Base-by-base conservation (phyloP, 2,888 invertebrate species). In the Kuschelorhynchus macadamiae region DNA sequence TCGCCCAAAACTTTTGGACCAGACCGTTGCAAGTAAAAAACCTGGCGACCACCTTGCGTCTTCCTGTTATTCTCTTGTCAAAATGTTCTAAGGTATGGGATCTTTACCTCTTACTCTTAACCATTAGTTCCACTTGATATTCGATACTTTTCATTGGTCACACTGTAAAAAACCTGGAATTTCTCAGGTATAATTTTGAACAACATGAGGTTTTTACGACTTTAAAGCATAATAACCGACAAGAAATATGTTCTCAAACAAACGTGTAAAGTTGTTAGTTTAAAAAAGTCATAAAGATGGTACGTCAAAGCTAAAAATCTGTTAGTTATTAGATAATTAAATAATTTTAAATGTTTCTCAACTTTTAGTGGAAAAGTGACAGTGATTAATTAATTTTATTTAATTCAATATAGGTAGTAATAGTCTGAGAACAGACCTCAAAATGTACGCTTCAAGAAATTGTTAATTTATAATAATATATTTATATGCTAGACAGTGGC, bases 121-220 rank as follows among this genome's bases (percentile, higher is more conserved):
- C 46, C 42, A 67, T 67, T 67, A 61, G 67, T 67, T 61, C 61
- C 61, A 61, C 61, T 61, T 50, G 67, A 61, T 41, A 67, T 61
- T 25, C 33, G 67, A 67, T 61, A 67, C 47, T 56, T 67, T 60
- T 52, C 39, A 52, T 66, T 57, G 59, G 65, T 42, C 47, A 25
- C 46, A 30, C 44, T 50, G 60, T 46, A 33, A 52, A 47, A 36
- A 33, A 57, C 50, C 18, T 18, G 32, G 39, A 12, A 53, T 20
- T 17, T 30, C 21, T 25, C 60, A 66, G 60, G 60, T 66, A 66
- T 46, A 47, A 53, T 21, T 63, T 63, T 47, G 39, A 39, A 36
- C 36, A 18, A 32, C 14, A 52, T 36, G 12, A 52, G 21, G 39
- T 18, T 52, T 33, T 39, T 52, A 52, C 21, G 52, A 25, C 25